Percentiles rank a stretch among this genome's conserved stretches.
Evolutionary conservation across 64 coral and sea anemone genomes (phyloP).

Genomic region (Hydrozoanthus tunicans): DNA sequence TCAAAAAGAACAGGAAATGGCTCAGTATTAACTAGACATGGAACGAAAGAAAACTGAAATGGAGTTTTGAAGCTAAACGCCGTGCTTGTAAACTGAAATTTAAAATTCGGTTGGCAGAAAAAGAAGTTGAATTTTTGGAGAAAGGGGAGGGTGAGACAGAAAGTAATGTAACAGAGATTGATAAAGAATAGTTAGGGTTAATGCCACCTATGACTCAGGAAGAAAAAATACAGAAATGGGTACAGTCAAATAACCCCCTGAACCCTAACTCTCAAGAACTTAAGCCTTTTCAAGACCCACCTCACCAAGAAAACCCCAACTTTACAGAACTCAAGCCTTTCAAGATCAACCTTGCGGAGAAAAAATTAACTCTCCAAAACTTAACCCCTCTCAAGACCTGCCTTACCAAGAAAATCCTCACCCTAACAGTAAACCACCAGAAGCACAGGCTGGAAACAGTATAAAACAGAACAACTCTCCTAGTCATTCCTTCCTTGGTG

Average conservation of each 20-base stretch:
- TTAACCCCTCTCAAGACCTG: background rate
- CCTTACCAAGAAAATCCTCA: too few species aligned
- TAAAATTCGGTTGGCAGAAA: slow-evolving; percentile 34
- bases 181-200: background rate
- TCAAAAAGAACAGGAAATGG: slow-evolving; percentile 29
- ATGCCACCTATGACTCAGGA: slow-evolving; percentile 2
- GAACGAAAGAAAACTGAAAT: slow-evolving; percentile 41
- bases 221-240: slow-evolving; percentile 15
- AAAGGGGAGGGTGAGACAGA: background rate
- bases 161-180: background rate
- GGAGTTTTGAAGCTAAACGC: slow-evolving; percentile 41
- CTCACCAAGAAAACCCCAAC: too few species aligned
- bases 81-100: slow-evolving; percentile 52
- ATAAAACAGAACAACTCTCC: background rate
- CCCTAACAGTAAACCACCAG: background rate
- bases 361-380: too few species aligned
- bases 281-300: background rate
- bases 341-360: too few species aligned
- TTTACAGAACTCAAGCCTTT: too few species aligned
- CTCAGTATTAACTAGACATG: slow-evolving; percentile 24
- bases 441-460: background rate
- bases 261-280: background rate
- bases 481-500: background rate
- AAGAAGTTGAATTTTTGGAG: slow-evolving; percentile 35
- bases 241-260: background rate